These are phyloP conservation scores for Catocala fraxini DNA, from an alignment of 2,888 invertebrate genomes.

Conservation along the genomic window DNA sequence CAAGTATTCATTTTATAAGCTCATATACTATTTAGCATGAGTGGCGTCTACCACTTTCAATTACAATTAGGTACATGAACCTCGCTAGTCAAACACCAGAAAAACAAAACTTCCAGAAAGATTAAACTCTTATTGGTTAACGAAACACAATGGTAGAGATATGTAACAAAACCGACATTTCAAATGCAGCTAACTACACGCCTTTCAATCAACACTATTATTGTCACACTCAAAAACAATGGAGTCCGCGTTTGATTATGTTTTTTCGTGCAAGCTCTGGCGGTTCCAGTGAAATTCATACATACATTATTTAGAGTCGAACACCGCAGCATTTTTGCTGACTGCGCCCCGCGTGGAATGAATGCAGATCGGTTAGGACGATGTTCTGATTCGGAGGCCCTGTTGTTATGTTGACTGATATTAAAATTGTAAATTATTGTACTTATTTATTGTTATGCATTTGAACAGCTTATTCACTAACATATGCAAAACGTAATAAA, in stretches of 20 bases:
- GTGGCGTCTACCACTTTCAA: too few species aligned
- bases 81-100: too few species aligned
- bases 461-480: too few species aligned
- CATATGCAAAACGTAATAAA: too few species aligned
- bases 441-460: too few species aligned
- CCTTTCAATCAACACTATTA: conserved; percentile 1
- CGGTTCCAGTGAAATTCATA: conserved; percentile 41
- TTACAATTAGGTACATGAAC: too few species aligned
- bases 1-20: too few species aligned
- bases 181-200: neutral
- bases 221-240: conserved; percentile 4
- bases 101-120: too few species aligned
- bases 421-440: neutral
- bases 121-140: too few species aligned
- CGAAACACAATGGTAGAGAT: too few species aligned
- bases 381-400: conserved; percentile 43
- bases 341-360: conserved; percentile 55
- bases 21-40: too few species aligned
- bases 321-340: conserved; percentile 60
- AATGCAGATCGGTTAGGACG: conserved; percentile 51
- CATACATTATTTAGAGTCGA: conserved; percentile 35
- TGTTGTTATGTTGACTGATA: neutral
- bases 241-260: conserved; percentile 21
- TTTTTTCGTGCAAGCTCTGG: conserved; percentile 8
- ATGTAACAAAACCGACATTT: too few species aligned